Evolutionary conservation across 1,140 invertebrate genomes (phyloP).

Genomic region (Hetaerina americana): DNA sequence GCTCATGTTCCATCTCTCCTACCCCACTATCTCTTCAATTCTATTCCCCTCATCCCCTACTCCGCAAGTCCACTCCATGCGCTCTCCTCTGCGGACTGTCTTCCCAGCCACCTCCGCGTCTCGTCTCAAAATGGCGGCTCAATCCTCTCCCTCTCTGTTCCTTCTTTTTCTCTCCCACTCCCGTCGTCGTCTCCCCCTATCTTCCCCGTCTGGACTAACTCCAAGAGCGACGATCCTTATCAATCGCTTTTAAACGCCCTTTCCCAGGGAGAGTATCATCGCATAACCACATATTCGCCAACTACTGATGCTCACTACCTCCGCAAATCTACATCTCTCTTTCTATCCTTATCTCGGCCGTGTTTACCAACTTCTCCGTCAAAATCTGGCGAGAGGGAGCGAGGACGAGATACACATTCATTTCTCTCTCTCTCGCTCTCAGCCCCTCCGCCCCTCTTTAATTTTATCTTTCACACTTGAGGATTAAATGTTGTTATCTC

Average conservation of each 20-base stretch:
- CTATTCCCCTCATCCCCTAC: no score
- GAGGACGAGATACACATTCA: background rate
- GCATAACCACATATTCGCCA: background rate
- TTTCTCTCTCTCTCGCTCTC: background rate
- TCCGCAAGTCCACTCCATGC: no score
- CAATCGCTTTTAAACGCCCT: background rate
- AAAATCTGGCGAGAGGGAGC: background rate
- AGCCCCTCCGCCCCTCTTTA: no score
- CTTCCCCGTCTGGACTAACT: background rate
- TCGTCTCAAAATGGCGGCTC: background rate
- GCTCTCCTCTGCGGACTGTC: background rate
- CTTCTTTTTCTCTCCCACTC: background rate
- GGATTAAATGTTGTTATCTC: no score
- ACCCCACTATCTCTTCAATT: no score
- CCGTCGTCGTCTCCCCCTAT: background rate
- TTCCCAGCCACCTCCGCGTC: background rate
- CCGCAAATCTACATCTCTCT: background rate
- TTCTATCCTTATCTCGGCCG: background rate
- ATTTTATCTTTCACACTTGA: background rate
- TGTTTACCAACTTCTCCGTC: background rate
- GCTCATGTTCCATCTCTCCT: no score
- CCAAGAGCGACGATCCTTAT: background rate
- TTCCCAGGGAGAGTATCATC: background rate
- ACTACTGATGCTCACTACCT: background rate
- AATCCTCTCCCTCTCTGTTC: background rate